A percentile compares a stretch with the other conserved stretches of the same genome.
phyloP scores from a whole-genome alignment of 2,797 vertebrate species.

The Melanotaenia trifasciata region DNA sequence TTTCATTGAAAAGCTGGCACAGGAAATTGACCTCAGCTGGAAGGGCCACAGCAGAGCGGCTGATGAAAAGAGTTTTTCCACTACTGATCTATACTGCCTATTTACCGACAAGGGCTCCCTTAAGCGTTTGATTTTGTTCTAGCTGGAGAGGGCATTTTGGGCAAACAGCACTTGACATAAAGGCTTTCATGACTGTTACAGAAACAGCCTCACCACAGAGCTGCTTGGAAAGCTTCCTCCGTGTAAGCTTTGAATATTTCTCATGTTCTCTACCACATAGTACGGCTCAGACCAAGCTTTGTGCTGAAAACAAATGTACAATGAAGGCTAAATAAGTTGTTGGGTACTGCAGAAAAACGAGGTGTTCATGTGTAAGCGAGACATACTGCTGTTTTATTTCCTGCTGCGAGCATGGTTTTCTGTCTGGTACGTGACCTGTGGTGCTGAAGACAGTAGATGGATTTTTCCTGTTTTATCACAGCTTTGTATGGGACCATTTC shows the following conservation, averaged over 20 bases:
- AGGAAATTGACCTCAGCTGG: constrained; percentile 44
- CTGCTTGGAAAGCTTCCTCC: constrained; percentile 35
- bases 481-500: not conserved
- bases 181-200: constrained; percentile 37
- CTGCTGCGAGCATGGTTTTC: too few species aligned
- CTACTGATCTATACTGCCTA: constrained; percentile 44
- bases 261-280: not conserved
- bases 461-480: too few species aligned
- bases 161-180: constrained; percentile 33
- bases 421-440: too few species aligned
- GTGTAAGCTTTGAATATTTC: constrained; percentile 21
- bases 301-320: not conserved
- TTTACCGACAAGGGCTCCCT: constrained; percentile 40
- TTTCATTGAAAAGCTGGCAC: not conserved
- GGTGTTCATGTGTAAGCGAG: not conserved
- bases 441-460: too few species aligned
- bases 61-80: constrained; percentile 49
- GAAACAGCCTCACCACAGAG: constrained; percentile 1
- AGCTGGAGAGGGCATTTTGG: constrained; percentile 31
- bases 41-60: constrained; percentile 25
- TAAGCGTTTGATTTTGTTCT: constrained; percentile 40
- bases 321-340: not conserved
- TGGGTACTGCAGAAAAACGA: not conserved
- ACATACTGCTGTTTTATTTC: too few species aligned
- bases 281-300: not conserved